Base-by-base conservation (phyloP, 53 echinoderm and acorn worm species). In the Astropecten irregularis region DNA sequence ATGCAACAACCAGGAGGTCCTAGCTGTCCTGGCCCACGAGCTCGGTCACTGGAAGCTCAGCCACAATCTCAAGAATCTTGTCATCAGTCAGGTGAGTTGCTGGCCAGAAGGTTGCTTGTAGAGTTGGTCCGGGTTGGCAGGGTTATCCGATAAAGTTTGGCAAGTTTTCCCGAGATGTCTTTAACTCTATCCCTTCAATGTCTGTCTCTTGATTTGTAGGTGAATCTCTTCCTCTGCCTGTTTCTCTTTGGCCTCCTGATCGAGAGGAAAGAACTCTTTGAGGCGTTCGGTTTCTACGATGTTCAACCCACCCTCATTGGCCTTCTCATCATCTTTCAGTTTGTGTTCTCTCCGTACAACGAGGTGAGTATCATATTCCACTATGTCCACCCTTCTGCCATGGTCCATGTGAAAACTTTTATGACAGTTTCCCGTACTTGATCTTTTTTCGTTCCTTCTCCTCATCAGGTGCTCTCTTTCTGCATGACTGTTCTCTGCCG, bases 41-140 rank as follows among this genome's bases (percentile, higher is more conserved):
- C 88, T 97, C 7, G 97, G 97, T 2, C 97, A 97, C 81, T 97
- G 97, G 97, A 97, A 97, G 66, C 86, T 97, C 4, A 90, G 89
- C 30, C 97, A 97, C 67, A 97, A 93, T 65, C 88, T 97, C 27
- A 97, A 97, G 79, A 97, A 97, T 22, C 72, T 97, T 46, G 60
- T 92, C 38, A 97, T 97, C 37, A 84, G 93, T 71, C 97, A 97
- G 88, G 97, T 97, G 82, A 27, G 64, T 63, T 29, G n/a, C 20
- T 9, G 6, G 58, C 5, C 6, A 7, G 20, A 57, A 21, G 8
- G 6, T 57, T 21, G 58, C 20, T n/a, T 21, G 30, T 7, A 26
- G 16, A 5, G 46, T 18, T 28, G 3, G 20, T 18, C 21, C 4
- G 42, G 16, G 44, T 40, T 28, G 26, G 29, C 53, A 29, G n/a